Evolutionary conservation across 2,888 invertebrate species (phyloP), one percentile per base, ranked within the genome.

Genomic region (Scelioninae gen. 2): DNA sequence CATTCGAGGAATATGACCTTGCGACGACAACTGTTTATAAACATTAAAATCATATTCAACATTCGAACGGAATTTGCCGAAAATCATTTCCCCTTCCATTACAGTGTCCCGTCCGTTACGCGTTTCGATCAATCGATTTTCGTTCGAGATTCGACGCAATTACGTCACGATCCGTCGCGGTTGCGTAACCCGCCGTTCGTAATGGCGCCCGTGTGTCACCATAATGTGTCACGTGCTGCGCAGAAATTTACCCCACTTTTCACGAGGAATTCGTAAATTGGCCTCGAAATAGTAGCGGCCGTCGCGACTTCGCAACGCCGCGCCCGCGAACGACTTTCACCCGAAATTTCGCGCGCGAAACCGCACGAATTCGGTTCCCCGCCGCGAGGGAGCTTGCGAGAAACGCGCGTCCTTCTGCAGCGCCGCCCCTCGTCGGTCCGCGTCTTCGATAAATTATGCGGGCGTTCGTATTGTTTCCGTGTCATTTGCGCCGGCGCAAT

Each of bases 221-320:
- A 69, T 75, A 69, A 65, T 52, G 61, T 67, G 74, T 71, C 74
- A 74, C 63, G 74, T 71, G 71, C 63, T 46, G 19, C 52, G 16
- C 70, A 74, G 67, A 71, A 74, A 70, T 58, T 41, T 63, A 63
- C 70, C 63, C 61, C 48, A 74, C 63, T 74, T 74, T 74, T 71
- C 67, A 43, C 37, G 57, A 61, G 70, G 63, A 67, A 74, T 74
- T 52, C 67, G 74, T 74, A 82, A 83, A 83, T 83, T 81, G 80
- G 76, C 78, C 78, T 77, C 73, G 74, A 80, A 81, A 82, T 83
- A 83, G 78, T 76, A 73, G 55, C 68, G 43, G 37, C 65, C 60
- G 60, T 60, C 53, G 57, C 61, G 48, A 60, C 52, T 58, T 53
- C 45, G 16, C 45, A 52, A 48, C 46, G 25, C 39, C 33, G 46